Conservation (phyloP, 1,140 invertebrate species). For the Thaumetopoea pityocampa region DNA sequence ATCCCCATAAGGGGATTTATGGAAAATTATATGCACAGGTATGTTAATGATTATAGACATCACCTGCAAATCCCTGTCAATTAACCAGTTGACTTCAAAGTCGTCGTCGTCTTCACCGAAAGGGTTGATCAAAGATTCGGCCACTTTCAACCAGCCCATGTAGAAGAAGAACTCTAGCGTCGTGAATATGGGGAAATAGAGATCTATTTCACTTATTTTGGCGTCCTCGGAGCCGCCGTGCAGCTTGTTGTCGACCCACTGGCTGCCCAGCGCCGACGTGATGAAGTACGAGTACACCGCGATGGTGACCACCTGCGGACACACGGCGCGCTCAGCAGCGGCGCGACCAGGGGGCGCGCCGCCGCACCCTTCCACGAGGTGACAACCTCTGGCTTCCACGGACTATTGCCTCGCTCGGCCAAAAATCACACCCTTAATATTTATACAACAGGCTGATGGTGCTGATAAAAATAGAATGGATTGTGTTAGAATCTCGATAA, state of each 20-base stretch:
- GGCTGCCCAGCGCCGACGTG: conserved; percentile 87
- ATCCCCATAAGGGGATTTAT: no score
- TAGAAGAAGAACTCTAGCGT: conserved; percentile 91
- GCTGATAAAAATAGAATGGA: no score
- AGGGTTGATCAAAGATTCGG: conserved; percentile 89
- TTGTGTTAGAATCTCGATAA: no score
- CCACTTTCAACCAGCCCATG: conserved; percentile 95
- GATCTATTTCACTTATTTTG: conserved; percentile 78
- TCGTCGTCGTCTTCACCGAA: conserved; percentile 95
- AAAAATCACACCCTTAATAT: no score
- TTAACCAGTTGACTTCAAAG: conserved; percentile 89
- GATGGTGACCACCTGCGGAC: conserved; percentile 93
- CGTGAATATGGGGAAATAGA: conserved; percentile 93
- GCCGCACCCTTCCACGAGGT: no score
- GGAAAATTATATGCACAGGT: neutral
- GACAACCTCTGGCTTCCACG: no score
- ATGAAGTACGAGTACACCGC: conserved; percentile 95
- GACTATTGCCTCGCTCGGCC: no score
- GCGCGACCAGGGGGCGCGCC: no score
- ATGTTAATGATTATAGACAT: conserved; percentile 4
- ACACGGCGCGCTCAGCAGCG: no score
- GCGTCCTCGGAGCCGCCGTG: conserved; percentile 40
- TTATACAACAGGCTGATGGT: no score
- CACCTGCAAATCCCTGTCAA: conserved; percentile 90
- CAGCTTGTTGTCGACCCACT: conserved; percentile 82